These are phyloP conservation scores for Dysmachus trigonus DNA, from an alignment of 2,888 invertebrate species.

Conservation along the genomic window DNA sequence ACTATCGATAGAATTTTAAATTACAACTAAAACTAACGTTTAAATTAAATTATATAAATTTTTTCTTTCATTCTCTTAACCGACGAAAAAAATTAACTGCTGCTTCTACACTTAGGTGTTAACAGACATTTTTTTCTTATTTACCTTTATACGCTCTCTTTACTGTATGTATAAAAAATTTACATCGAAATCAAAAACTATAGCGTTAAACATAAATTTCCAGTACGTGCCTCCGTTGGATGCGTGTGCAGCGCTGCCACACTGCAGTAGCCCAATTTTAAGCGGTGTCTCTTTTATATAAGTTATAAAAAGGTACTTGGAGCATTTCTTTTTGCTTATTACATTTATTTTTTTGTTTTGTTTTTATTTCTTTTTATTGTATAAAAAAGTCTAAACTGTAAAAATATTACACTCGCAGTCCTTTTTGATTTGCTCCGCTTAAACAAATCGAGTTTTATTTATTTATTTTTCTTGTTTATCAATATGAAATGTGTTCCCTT, in stretches of 20 bases:
- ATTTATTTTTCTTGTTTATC: background rate
- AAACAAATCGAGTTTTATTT: background rate
- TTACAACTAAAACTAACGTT: constrained; percentile 19
- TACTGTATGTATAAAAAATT: constrained; percentile 22
- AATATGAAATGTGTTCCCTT: constrained; percentile 18
- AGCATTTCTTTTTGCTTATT: constrained; percentile 4
- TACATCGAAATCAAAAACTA: background rate
- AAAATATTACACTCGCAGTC: constrained; percentile 25
- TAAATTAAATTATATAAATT: constrained; percentile 29
- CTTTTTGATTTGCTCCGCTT: constrained; percentile 24
- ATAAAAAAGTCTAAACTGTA: constrained; percentile 13
- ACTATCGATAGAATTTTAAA: constrained; percentile 24
- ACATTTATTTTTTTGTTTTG: background rate
- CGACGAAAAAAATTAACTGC: background rate
- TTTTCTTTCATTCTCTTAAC: constrained; percentile 15
- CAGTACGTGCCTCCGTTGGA: background rate
- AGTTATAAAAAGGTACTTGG: constrained; percentile 32
- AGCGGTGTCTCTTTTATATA: constrained; percentile 8
- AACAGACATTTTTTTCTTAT: background rate
- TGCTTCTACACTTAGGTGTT: background rate
- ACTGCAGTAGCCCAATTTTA: background rate
- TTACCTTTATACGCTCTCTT: background rate
- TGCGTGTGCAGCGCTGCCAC: background rate
- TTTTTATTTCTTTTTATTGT: background rate
- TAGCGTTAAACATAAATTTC: constrained; percentile 3